phyloP scores from a whole-genome alignment of 2,888 invertebrate species.

The Clostera curtula region DNA sequence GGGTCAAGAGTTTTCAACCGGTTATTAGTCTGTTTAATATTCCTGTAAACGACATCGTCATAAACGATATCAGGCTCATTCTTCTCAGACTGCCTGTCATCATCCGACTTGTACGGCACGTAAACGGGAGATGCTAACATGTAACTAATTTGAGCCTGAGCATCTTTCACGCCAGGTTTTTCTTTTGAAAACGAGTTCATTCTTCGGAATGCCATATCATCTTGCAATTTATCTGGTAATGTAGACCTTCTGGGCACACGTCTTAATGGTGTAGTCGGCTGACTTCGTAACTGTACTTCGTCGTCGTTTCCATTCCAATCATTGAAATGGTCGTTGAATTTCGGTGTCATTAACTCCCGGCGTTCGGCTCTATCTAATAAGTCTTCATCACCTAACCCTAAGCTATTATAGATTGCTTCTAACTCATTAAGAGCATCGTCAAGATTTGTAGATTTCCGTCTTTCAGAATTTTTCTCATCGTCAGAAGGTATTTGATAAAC shows the following conservation, averaged over 20 bases:
- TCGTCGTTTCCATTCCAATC: conserved; percentile 71
- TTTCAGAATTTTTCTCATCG: conserved; percentile 64
- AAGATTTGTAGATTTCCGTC: conserved; percentile 83
- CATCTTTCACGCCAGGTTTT: conserved; percentile 53
- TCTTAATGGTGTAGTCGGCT: conserved; percentile 61
- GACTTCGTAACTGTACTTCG: conserved; percentile 60
- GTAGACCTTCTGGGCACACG: conserved; percentile 59
- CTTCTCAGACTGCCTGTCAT: conserved; percentile 71
- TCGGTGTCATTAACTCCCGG: conserved; percentile 77
- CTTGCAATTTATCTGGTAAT: conserved; percentile 79
- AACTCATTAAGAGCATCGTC: conserved; percentile 92
- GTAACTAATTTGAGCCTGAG: conserved; percentile 77
- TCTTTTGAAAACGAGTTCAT: conserved; percentile 76
- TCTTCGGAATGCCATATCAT: conserved; percentile 88
- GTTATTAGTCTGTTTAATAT: conserved; percentile 85
- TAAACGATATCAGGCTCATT: conserved; percentile 87
- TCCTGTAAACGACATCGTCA: conserved; percentile 90
- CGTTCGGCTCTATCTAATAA: conserved; percentile 86
- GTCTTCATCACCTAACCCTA: conserved; percentile 89
- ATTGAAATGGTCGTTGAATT: conserved; percentile 61
- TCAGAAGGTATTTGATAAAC: conserved; percentile 59
- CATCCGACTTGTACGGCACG: conserved; percentile 63
- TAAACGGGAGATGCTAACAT: conserved; percentile 81
- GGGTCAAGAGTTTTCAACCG: conserved; percentile 82
- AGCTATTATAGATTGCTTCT: conserved; percentile 92